A percentile compares a stretch with the other conserved stretches of the same genome.
Evolutionary conservation across 2,113 vertebrate species (phyloP).

Genomic region (Thinocorus orbignyianus): DNA sequence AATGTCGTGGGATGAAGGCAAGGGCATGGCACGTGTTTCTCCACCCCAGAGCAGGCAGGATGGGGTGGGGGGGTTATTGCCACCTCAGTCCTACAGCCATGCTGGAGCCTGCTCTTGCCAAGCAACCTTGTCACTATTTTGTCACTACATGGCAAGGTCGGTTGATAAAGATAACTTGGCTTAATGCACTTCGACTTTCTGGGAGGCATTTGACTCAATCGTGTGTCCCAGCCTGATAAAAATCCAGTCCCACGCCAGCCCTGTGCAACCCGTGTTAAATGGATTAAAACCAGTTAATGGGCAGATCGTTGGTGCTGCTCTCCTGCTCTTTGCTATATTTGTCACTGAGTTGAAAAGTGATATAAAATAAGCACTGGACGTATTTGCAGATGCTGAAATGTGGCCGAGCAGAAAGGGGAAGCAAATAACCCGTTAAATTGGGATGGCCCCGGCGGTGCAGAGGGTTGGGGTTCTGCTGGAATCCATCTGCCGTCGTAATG

Average conservation of each 20-base stretch:
- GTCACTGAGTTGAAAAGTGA: not conserved
- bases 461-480: not conserved
- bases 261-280: not conserved
- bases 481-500: not conserved
- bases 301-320: not conserved
- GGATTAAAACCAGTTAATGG: not conserved
- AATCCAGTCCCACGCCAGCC: not conserved
- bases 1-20: not conserved
- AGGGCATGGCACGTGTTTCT: fast-evolving
- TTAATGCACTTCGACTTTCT: not conserved
- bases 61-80: not conserved
- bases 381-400: not conserved
- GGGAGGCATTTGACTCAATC: not conserved
- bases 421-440: not conserved
- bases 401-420: not conserved
- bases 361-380: not conserved
- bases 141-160: not conserved
- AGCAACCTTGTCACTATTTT: not conserved
- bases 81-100: not conserved
- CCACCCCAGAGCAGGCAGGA: not conserved
- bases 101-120: not conserved
- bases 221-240: not conserved
- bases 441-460: fast-evolving
- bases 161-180: not conserved
- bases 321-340: not conserved